Percentiles rank a stretch among this genome's conserved stretches.
These are phyloP conservation scores for Plodia interpunctella DNA, from an alignment of 1,140 invertebrate species.

Conservation along the genomic window DNA sequence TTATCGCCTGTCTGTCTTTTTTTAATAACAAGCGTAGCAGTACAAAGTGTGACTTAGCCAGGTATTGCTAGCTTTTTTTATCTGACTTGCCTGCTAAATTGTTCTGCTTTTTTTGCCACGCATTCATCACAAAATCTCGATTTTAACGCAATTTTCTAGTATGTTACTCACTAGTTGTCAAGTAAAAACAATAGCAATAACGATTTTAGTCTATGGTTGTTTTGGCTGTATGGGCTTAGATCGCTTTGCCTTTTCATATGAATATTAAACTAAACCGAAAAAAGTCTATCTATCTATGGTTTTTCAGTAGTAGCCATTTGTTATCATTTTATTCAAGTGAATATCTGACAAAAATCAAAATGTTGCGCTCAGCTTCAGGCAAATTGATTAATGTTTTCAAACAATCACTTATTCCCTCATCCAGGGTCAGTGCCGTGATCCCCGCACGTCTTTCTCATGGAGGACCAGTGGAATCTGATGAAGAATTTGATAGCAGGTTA, in stretches of 20 bases:
- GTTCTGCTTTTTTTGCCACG: too few species aligned
- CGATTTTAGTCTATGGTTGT: too few species aligned
- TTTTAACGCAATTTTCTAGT: too few species aligned
- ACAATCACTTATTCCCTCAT: slow-evolving; percentile 55
- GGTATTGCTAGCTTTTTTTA: too few species aligned
- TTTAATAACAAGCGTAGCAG: not conserved
- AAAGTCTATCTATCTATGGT: slow-evolving; percentile 42
- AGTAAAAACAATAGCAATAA: too few species aligned
- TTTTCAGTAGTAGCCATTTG: slow-evolving; percentile 65
- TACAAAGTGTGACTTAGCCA: too few species aligned
- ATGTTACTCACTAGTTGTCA: too few species aligned
- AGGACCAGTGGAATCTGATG: slow-evolving; percentile 59
- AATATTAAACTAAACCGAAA: not conserved
- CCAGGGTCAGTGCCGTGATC: slow-evolving; percentile 48
- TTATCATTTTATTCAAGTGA: slow-evolving; percentile 53
- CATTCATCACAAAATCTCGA: too few species aligned
- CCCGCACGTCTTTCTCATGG: slow-evolving; percentile 47
- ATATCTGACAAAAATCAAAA: slow-evolving; percentile 53
- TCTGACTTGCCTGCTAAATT: too few species aligned
- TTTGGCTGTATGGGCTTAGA: too few species aligned
- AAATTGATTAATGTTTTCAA: slow-evolving; percentile 56
- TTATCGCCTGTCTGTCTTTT: slow-evolving; percentile 12
- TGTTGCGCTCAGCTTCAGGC: slow-evolving; percentile 66
- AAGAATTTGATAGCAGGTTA: slow-evolving; percentile 71
- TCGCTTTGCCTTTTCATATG: too few species aligned